A percentile compares a stretch with the other conserved stretches of the same genome.
Evolutionary conservation across 1,140 invertebrate genomes (phyloP).

Genomic region (Solenopsis invicta): DNA sequence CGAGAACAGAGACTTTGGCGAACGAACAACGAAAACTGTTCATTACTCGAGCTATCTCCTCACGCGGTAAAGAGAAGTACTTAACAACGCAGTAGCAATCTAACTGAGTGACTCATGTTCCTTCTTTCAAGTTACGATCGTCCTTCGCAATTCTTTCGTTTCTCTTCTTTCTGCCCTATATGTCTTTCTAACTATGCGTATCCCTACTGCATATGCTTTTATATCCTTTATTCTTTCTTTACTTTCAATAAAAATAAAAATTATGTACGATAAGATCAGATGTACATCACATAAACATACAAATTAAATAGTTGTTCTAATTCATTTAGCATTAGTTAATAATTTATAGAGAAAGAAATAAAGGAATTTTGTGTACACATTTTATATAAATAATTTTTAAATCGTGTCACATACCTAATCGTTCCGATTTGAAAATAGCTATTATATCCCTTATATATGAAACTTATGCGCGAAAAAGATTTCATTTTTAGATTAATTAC

Average conservation of each 20-base stretch:
- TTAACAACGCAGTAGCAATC: constrained; percentile 52
- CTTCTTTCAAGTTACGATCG: constrained; percentile 44
- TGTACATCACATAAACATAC: background rate
- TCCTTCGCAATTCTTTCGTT: background rate
- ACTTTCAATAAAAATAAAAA: background rate
- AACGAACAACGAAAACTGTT: constrained; percentile 40
- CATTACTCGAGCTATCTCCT: constrained; percentile 17
- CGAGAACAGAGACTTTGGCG: background rate
- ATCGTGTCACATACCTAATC: background rate
- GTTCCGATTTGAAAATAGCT: background rate
- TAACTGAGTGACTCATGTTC: constrained; percentile 49
- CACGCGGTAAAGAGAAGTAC: background rate
- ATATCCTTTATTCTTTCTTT: background rate
- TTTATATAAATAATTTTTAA: background rate
- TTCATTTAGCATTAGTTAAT: background rate
- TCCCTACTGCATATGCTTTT: background rate
- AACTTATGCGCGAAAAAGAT: background rate
- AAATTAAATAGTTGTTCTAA: background rate
- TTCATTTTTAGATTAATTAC: background rate
- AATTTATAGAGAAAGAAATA: constrained; percentile 8
- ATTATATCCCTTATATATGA: background rate
- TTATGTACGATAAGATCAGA: background rate
- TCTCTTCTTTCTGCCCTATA: background rate
- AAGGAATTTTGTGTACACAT: background rate
- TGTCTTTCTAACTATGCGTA: background rate